Percentiles rank a stretch among this genome's conserved stretches.
These are phyloP conservation scores for Bujurquina vittata DNA, from an alignment of 2,113 vertebrate genomes.

Conservation along the genomic window DNA sequence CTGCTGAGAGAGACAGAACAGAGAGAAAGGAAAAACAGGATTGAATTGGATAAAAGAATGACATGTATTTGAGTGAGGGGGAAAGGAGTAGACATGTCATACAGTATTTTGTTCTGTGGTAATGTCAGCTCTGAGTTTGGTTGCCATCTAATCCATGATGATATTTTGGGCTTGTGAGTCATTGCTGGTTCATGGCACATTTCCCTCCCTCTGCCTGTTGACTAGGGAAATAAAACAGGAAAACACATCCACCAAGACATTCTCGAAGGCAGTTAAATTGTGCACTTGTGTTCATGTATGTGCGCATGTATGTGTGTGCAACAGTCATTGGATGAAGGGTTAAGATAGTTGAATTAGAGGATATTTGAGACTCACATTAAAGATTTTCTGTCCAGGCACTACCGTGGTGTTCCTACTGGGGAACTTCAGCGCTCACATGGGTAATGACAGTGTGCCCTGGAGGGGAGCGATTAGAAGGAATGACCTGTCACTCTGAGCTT, in stretches of 20 bases:
- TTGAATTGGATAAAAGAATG: not conserved
- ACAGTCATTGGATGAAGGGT: not conserved
- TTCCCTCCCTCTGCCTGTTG: conserved; percentile 18
- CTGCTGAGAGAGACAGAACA: not conserved
- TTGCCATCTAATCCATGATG: conserved; percentile 30
- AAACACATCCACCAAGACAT: not conserved
- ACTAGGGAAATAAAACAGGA: conserved; percentile 12
- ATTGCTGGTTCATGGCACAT: conserved; percentile 43
- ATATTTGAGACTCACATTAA: not conserved
- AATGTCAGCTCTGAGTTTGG: conserved; percentile 20
- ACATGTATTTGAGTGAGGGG: not conserved
- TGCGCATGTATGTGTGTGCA: no score
- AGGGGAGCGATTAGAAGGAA: not conserved
- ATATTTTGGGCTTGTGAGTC: conserved; percentile 52
- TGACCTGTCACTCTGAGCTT: not conserved
- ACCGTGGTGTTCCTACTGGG: not conserved
- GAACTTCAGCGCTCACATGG: not conserved
- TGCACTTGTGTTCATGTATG: not conserved
- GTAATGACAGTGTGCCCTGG: not conserved
- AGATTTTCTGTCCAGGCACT: not conserved
- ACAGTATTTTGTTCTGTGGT: conserved; percentile 24
- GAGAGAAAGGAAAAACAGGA: not conserved
- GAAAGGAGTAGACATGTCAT: not conserved
- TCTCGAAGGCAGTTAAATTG: not conserved
- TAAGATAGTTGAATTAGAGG: not conserved